A percentile compares a stretch with the other conserved stretches of the same genome.
phyloP scores from a whole-genome alignment of 1,140 invertebrate genomes.

The Hestina assimilis region DNA sequence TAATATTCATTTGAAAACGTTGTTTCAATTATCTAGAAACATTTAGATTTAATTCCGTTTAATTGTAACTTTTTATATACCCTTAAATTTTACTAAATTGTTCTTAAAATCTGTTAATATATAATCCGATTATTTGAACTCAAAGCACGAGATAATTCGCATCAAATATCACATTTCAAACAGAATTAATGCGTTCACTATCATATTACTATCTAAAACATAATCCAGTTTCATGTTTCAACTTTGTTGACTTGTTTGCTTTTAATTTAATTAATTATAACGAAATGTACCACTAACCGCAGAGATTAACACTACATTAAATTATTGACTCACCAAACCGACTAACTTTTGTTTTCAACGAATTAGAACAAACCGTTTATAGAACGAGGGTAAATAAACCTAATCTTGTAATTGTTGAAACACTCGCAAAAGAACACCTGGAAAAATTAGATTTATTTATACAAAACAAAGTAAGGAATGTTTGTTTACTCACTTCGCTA shows the following conservation, averaged over 20 bases:
- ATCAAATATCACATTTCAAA: not conserved
- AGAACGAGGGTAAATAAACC: not conserved
- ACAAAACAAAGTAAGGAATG: conserved; percentile 27
- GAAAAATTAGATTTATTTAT: conserved; percentile 17
- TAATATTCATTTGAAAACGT: too few species aligned
- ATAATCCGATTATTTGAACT: too few species aligned
- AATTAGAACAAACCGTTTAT: not conserved
- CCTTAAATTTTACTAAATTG: too few species aligned
- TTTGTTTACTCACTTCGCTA: conserved; percentile 59
- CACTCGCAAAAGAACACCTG: not conserved
- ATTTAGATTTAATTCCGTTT: too few species aligned
- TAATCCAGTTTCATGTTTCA: conserved; percentile 47
- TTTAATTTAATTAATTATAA: conserved; percentile 67
- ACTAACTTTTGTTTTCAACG: not conserved
- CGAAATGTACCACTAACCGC: conserved; percentile 52
- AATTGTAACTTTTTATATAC: too few species aligned
- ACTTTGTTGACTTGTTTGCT: conserved; percentile 52
- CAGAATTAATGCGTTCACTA: conserved; percentile 1
- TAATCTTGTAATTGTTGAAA: not conserved
- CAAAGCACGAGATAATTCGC: not conserved
- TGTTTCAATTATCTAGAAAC: too few species aligned
- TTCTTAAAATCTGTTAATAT: too few species aligned
- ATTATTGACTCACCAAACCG: conserved; percentile 22
- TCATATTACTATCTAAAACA: conserved; percentile 6
- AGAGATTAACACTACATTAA: conserved; percentile 53